Evolutionary conservation across 23 tunicate species (phyloP), one percentile per base, ranked within the genome.

Genomic region (Aplidium turbinatum): DNA sequence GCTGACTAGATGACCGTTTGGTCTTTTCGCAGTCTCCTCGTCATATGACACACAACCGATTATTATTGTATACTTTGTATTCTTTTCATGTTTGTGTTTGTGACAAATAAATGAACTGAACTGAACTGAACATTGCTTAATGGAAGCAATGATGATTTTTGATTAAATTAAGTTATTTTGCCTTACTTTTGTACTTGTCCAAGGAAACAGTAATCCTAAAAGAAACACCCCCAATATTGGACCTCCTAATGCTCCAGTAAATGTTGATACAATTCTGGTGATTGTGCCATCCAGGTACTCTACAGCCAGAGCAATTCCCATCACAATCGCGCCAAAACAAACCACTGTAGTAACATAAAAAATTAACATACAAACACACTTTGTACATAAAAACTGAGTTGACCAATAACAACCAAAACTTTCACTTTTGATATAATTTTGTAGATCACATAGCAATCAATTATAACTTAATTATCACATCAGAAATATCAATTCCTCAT

Each of bases 201-300:
- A 80, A n/a, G 85, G 85, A 11, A 80, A 70, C 20, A 80, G 57
- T 55, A 80, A 57, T 35, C 78, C 85, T 1, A 80, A 70, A 38
- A 58, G 58, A 38, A 70, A 80, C 4, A 80, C 68, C 1, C 70
- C 85, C 11, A 80, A 33, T 1, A 80, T 1, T 16, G 85, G 85
- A 2, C 85, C 85, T 11, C 30, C 31, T 18, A 56, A 0, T 19
- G 51, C n/a, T 5, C 85, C 85, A 47, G 30, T 31, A 47, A 47
- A 47, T 4, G 76, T 25, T 16, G 47, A 47, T 31, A 27, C 38
- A 48, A 70, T 47, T 47, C 18, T 38, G 48, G 48, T 47, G 3
- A 70, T 26, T 4, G 76, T 70, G 2, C 35, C 76, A 4, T 48
- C 58, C 19, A 70, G 7, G 18, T 26, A 5, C 35, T 31, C 31